Percentiles rank a stretch among this genome's conserved stretches.
These are phyloP conservation scores for Brachyistius frenatus DNA, from an alignment of 2,113 vertebrate genomes.

Conservation along the genomic window DNA sequence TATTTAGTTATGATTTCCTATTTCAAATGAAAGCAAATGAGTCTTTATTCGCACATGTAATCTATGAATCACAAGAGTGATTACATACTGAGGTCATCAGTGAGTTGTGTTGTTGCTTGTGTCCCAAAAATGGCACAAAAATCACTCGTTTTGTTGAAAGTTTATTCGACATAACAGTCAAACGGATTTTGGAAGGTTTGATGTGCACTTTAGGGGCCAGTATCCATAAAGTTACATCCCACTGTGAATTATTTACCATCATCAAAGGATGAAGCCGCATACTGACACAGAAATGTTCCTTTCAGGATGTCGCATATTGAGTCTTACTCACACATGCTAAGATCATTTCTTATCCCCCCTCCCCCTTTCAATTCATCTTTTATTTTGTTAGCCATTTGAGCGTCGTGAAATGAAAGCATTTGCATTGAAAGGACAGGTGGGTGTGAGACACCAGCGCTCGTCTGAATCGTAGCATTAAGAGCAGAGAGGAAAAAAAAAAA, in stretches of 20 bases:
- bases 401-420: constrained; percentile 63
- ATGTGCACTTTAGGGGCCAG: constrained; percentile 21
- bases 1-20: not conserved
- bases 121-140: not conserved
- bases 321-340: constrained; percentile 53
- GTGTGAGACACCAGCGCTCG: constrained; percentile 69
- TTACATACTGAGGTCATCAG: not conserved
- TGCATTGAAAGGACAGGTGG: constrained; percentile 77
- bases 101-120: not conserved
- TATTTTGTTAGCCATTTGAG: constrained; percentile 66
- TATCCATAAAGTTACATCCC: constrained; percentile 24
- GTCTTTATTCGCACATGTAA: not conserved
- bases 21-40: not conserved
- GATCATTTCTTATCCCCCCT: constrained; percentile 45
- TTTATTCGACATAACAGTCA: constrained; percentile 13
- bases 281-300: constrained; percentile 42
- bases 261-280: constrained; percentile 42
- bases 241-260: constrained; percentile 51
- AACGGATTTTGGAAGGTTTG: constrained; percentile 18
- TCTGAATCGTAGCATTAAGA: constrained; percentile 73
- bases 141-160: constrained; percentile 17
- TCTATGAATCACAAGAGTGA: constrained; percentile 18
- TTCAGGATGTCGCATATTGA: constrained; percentile 45
- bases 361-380: constrained; percentile 59
- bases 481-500: constrained; percentile 23